Evolutionary conservation across 2,888 invertebrate genomes (phyloP).

Genomic region (Lydus trimaculatus): DNA sequence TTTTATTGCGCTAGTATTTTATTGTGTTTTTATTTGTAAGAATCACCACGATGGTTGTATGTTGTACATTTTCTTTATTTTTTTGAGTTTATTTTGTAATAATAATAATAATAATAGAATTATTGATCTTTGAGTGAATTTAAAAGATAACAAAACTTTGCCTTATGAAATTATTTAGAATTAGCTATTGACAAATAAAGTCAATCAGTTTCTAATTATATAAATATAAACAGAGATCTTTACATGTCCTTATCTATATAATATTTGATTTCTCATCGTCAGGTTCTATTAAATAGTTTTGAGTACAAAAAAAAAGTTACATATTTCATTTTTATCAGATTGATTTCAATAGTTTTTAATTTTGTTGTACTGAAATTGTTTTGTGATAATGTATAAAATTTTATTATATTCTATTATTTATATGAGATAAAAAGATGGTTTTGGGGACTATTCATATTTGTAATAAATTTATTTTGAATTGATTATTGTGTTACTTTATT

Average conservation of each 20-base stretch:
- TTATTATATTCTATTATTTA: conserved; percentile 37
- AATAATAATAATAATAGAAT: neutral
- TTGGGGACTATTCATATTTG: conserved; percentile 57
- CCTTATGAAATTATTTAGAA: conserved; percentile 31
- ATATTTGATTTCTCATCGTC: conserved; percentile 13
- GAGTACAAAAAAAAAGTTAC: neutral
- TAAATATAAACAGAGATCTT: neutral
- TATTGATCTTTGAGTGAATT: neutral
- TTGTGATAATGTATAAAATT: conserved; percentile 60
- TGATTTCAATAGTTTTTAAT: conserved; percentile 38
- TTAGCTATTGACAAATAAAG: conserved; percentile 18
- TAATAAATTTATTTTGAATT: conserved; percentile 55
- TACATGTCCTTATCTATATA: neutral
- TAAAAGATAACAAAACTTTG: conserved; percentile 26
- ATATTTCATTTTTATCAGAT: neutral
- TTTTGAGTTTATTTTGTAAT: no score
- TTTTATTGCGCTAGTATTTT: conserved; percentile 6
- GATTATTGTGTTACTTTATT: no score
- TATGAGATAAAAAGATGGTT: conserved; percentile 42
- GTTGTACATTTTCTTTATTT: neutral
- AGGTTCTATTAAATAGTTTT: neutral
- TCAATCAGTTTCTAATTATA: neutral
- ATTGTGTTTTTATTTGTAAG: neutral
- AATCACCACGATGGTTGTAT: neutral
- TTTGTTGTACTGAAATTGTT: conserved; percentile 59